Percentiles rank a stretch among this genome's conserved stretches.
Evolutionary conservation across 1,140 invertebrate species (phyloP).

Genomic region (Odontomachus brunneus): DNA sequence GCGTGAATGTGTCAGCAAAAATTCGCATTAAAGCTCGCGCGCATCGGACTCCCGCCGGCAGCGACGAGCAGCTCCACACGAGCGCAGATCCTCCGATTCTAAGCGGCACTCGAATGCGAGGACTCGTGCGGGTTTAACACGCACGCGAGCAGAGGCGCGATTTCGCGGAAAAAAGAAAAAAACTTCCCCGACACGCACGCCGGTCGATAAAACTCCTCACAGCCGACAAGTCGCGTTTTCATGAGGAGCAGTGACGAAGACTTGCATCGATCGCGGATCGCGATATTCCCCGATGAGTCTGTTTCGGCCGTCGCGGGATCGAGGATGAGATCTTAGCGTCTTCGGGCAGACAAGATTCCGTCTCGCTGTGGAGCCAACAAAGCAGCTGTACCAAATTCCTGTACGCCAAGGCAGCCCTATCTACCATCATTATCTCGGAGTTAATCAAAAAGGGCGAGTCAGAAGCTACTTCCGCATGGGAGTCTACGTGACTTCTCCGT

Average conservation of each 20-base stretch:
- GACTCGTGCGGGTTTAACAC: not conserved
- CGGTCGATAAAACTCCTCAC: not conserved
- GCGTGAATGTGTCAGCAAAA: conserved; percentile 49
- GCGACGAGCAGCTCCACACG: not conserved
- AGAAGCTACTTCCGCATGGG: too few species aligned
- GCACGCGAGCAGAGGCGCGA: not conserved
- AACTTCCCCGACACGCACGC: not conserved
- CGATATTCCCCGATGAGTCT: not conserved
- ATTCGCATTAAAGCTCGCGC: conserved; percentile 17
- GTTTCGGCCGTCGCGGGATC: not conserved
- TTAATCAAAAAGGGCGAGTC: too few species aligned
- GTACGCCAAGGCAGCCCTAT: too few species aligned
- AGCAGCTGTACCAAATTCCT: too few species aligned
- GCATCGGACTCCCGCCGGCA: not conserved
- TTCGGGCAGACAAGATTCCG: not conserved
- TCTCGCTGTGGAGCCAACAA: too few species aligned
- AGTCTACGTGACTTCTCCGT: too few species aligned
- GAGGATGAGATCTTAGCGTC: not conserved
- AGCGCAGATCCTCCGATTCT: conserved; percentile 4
- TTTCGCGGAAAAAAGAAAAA: not conserved
- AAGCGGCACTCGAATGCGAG: conserved; percentile 20
- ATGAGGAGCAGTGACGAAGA: not conserved
- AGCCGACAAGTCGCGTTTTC: conserved; percentile 6
- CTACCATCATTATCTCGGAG: too few species aligned
- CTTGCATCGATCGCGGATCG: not conserved